These are phyloP conservation scores for Eulithis testata DNA, from an alignment of 2,888 invertebrate species.

Conservation along the genomic window DNA sequence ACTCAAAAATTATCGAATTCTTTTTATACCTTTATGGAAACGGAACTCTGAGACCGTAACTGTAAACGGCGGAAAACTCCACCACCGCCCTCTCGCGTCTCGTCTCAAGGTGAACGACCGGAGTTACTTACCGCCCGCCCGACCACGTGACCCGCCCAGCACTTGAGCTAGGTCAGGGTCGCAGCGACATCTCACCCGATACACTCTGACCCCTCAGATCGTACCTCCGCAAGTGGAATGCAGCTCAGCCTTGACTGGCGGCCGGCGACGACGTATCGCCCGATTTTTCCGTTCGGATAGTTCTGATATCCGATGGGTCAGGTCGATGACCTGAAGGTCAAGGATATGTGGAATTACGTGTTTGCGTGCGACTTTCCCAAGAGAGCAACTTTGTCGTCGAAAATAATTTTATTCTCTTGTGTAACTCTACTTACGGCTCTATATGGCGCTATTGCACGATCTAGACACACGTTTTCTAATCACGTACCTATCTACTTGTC, in stretches of 20 bases:
- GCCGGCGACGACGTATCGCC: slow-evolving; percentile 50
- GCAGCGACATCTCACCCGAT: slow-evolving; percentile 61
- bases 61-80: slow-evolving; percentile 38
- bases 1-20: slow-evolving; percentile 5
- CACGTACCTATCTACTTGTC: no score
- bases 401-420: slow-evolving; percentile 4
- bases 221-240: slow-evolving; percentile 33
- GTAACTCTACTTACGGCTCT: not conserved
- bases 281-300: slow-evolving; percentile 81
- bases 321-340: slow-evolving; percentile 73
- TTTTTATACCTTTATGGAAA: slow-evolving; percentile 1
- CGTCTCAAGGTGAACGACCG: slow-evolving; percentile 82
- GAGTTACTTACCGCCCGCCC: slow-evolving; percentile 73
- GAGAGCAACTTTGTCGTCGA: slow-evolving; percentile 9
- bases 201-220: slow-evolving; percentile 56
- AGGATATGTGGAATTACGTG: slow-evolving; percentile 54
- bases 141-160: slow-evolving; percentile 78
- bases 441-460: not conserved
- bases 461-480: no score
- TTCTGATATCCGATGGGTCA: slow-evolving; percentile 67
- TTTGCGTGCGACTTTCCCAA: slow-evolving; percentile 33
- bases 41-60: slow-evolving; percentile 12
- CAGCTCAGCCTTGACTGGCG: slow-evolving; percentile 56
- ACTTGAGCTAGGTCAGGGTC: slow-evolving; percentile 82
- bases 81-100: slow-evolving; percentile 57